A percentile compares a stretch with the other conserved stretches of the same genome.
These are phyloP conservation scores for Eretmochelys imbricata DNA, from an alignment of 2,113 vertebrate species.

Conservation along the genomic window DNA sequence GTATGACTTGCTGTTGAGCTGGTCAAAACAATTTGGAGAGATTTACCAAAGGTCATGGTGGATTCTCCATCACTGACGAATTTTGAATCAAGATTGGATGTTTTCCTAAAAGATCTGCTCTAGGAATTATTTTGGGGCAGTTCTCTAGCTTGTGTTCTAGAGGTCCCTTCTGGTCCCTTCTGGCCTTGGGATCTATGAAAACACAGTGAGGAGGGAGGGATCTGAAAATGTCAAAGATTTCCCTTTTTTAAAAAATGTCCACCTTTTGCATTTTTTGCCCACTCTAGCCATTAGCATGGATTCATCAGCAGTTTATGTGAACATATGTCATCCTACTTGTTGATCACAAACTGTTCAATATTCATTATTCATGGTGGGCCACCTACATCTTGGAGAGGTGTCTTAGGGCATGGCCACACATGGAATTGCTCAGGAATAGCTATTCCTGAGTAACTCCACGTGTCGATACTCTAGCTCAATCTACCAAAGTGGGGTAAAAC, in stretches of 20 bases:
- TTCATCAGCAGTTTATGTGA: not conserved
- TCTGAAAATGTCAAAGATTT: not conserved
- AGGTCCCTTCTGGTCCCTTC: not conserved
- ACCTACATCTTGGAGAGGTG: not conserved
- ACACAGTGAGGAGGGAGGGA: not conserved
- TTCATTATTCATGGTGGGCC: not conserved
- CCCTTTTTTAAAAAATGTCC: not conserved
- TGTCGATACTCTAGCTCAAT: no score
- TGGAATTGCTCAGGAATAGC: no score
- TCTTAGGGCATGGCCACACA: no score
- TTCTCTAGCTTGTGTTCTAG: not conserved
- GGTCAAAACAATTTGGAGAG: not conserved
- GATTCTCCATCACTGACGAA: not conserved
- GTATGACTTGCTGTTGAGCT: not conserved
- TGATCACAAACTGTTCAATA: not conserved
- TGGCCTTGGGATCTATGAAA: not conserved
- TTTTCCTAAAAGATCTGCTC: not conserved
- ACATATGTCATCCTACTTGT: not conserved
- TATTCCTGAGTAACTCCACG: no score
- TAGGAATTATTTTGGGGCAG: not conserved
- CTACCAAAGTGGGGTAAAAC: no score
- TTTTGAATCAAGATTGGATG: not conserved
- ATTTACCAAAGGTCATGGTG: not conserved
- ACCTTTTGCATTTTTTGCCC: not conserved
- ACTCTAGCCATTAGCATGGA: not conserved